A percentile compares a stretch with the other conserved stretches of the same genome.
Evolutionary conservation across 2,888 invertebrate genomes (phyloP).

Genomic region (Eristalis intricaria): DNA sequence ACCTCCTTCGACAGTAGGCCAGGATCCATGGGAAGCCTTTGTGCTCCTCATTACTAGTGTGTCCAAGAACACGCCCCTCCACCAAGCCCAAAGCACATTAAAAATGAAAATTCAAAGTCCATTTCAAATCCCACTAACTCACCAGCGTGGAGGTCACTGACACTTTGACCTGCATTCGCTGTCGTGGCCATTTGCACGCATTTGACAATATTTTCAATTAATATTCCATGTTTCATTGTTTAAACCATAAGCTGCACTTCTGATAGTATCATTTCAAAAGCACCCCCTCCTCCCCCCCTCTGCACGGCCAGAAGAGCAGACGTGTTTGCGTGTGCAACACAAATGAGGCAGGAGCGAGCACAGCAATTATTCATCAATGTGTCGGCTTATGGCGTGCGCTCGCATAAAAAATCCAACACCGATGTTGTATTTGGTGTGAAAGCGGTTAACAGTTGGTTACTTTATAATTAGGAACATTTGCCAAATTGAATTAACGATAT

Average conservation of each 20-base stretch:
- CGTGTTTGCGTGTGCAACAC: neutral
- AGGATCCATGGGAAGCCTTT: too few relatives aligned
- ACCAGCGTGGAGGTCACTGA: neutral
- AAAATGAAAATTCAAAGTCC: neutral
- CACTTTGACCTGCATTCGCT: neutral
- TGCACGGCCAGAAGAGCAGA: neutral
- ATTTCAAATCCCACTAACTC: neutral
- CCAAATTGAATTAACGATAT: conserved; percentile 26
- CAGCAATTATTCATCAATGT: conserved; percentile 18
- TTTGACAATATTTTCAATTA: neutral
- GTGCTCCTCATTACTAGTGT: too few relatives aligned
- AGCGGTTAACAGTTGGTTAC: conserved; percentile 29
- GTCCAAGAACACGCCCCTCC: neutral
- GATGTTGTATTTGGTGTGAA: conserved; percentile 18
- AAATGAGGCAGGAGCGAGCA: neutral
- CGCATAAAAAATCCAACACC: neutral
- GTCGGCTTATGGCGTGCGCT: neutral
- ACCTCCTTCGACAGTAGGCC: too few relatives aligned
- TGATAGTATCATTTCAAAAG: neutral
- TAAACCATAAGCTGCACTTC: neutral
- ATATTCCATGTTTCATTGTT: neutral
- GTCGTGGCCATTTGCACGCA: neutral
- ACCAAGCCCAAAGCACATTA: neutral
- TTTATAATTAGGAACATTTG: conserved; percentile 27
- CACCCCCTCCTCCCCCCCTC: neutral